Base-by-base conservation (phyloP, 2,888 invertebrate species). In the Nymphalis urticae region DNA sequence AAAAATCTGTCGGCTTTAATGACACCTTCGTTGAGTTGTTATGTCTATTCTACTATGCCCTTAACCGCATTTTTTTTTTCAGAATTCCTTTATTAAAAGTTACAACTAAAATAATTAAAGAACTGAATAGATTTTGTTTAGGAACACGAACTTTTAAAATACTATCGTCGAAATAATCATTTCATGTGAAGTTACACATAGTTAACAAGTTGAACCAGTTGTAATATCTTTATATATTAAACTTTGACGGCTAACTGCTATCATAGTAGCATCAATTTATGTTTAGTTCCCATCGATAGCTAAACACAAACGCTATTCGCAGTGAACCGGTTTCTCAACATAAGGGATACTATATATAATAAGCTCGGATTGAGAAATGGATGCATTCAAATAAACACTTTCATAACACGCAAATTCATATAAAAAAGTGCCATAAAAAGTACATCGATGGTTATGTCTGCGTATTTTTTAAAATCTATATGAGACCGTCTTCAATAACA, bases 251-350 rank as follows among this genome's bases (percentile, higher is more conserved):
- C 32, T 56, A n/a, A 17, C 17, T 7, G 27, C 17, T 56, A 56
- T 32, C 32, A 17, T 56, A 1, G 32, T 56, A 17, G 54, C 24
- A 42, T n/a, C 42, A 47, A 51, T 36, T 48, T 59, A 64, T 9
- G 50, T 66, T 51, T 47, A 16, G 53, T 24, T 48, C 42, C 19
- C 48, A 47, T 59, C 58, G 50, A 36, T 7, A 13, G 24, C 53
- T 61, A 53, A 66, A 51, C 60, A 60, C 60, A 53, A 51, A 61
- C 60, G 58, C 54, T 48, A 66, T 48, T 61, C 61, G 47, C 47
- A 27, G 36, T 21, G 53, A 66, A 47, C 66, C 61, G 47, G 66
- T 66, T 66, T 53, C 27, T 56, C 32, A 56, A n/a, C 53, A 53
- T 47, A 66, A 27, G 32, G 13, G 53, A 42, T 66, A 19, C 48